Evolutionary conservation across 2,797 vertebrate species (phyloP), one percentile per base, ranked within the genome.

Genomic region (Danionella dracula): DNA sequence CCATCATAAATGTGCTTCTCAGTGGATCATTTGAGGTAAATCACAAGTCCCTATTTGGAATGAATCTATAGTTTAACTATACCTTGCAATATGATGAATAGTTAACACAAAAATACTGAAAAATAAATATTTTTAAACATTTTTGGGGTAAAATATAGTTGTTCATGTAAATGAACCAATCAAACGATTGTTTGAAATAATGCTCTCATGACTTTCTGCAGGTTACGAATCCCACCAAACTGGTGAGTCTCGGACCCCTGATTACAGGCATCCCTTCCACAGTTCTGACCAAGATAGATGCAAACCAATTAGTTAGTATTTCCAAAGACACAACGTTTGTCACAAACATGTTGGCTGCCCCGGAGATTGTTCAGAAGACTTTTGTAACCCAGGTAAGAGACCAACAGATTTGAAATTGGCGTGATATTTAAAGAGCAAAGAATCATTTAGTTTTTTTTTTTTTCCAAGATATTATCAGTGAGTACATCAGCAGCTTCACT

Each of bases 311-410:
- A 49, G 11, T 73, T 8, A 0, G 0, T 15, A n/a, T 46, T 1
- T 2, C 37, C 20, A 4, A 13, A 35, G 20, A 45, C 29, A 5
- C 19, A 51, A 1, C 1, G 27, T 76, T 67, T 62, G n/a, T 76
- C 17, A 16, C 38, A 7, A 69, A 44, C 41, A 44, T 78, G 7
- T 9, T 68, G 13, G 32, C 11, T 17, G 67, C 70, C 9, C 55
- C 71, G 11, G 8, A 37, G 9, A 68, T 78, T 59, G n/a, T 78
- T n/a, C 71, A 76, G 10, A 53, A 32, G 12, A 58, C 61, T 19
- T 74, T 19, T 50, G 68, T 78, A n/a, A 68, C 29, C 12, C 56
- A 78, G 68, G 76, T 78, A 60, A 27, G 37, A 8, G 1, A 64
- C 23, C 41, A 17, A 2, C 2, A 37, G 13, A 8, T 8, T n/a